A percentile compares a stretch with the other conserved stretches of the same genome.
Conservation (phyloP, 2,113 vertebrate species). For the Alces alces region DNA sequence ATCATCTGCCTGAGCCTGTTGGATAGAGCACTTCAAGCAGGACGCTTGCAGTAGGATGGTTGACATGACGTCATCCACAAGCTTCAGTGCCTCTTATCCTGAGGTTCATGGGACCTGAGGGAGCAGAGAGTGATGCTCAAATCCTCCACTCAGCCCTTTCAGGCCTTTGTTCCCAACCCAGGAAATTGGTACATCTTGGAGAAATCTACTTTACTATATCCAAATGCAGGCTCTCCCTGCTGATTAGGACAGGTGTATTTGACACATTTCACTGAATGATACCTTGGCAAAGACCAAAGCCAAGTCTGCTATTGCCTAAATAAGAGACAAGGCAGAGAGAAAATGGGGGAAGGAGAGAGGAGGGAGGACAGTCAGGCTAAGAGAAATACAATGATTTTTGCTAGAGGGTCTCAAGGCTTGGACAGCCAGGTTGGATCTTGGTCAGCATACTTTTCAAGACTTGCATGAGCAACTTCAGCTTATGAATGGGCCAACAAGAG, state of each 20-base stretch:
- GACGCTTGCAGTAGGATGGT: background rate
- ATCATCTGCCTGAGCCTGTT: background rate
- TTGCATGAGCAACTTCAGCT: background rate
- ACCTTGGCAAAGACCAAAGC: background rate
- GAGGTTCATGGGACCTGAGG: background rate
- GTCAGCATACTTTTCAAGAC: constrained; percentile 1
- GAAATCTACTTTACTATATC: background rate
- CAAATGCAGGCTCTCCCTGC: background rate
- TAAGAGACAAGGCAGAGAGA: background rate
- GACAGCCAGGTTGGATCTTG: background rate
- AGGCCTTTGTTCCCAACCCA: background rate
- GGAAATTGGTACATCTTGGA: background rate
- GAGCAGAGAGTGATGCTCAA: background rate
- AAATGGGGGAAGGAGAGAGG: background rate
- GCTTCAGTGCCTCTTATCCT: background rate
- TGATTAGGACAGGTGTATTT: background rate
- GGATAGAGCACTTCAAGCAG: background rate
- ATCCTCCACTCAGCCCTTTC: background rate
- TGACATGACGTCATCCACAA: background rate
- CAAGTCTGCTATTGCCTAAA: background rate
- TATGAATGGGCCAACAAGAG: background rate
- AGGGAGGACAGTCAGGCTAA: background rate
- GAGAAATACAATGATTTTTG: background rate
- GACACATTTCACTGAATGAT: constrained; percentile 10
- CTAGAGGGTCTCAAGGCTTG: background rate